Base-by-base conservation (phyloP, 2,888 invertebrate species). In the Nycteola revayana region DNA sequence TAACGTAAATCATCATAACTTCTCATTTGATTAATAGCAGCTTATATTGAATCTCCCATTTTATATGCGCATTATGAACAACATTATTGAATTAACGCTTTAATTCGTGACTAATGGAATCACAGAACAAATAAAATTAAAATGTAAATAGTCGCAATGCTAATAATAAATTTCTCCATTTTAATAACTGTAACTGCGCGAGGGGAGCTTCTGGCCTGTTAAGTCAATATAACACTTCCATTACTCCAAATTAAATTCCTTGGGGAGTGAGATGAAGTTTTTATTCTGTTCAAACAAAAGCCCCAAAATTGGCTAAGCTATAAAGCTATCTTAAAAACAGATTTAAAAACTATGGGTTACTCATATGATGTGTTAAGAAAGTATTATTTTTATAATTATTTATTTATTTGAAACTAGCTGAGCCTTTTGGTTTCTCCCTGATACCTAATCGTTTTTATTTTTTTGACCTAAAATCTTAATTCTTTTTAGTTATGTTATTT, bases 221-320 rank as follows among this genome's bases (percentile, higher is more conserved):
- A 86, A 88, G 88, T 87, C 88, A 88, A 87, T 88, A 87, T 87
- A 88, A 88, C 88, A 88, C 87, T 87, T 87, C 88, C 88, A 88
- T 87, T 87, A 88, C 84, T 85, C 75, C 78, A 87, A 87, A 88
- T 88, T 87, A 88, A 88, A 88, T 88, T 88, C 88, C 86, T 82
- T 62, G 75, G 88, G 86, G 87, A 85, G 82, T 61, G 82, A 78
- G 76, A 87, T 85, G 81, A 85, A 84, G 84, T 87, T 88, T 87
- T 88, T 87, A 84, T 87, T 76, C 72, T 51, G 66, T 60, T 49
- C 75, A 78, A 76, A 83, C 75, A 79, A 85, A 77, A 70, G 66
- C 64, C 44, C 56, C 63, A 60, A 79, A 68, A 65, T 73, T 74
- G 75, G 52, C 59, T 73, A 61, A 68, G 63, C 58, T 61, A 58